Percentiles rank a stretch among this genome's conserved stretches.
Evolutionary conservation across 2,888 invertebrate genomes (phyloP).

Genomic region (Lasioglossum zephyrum): DNA sequence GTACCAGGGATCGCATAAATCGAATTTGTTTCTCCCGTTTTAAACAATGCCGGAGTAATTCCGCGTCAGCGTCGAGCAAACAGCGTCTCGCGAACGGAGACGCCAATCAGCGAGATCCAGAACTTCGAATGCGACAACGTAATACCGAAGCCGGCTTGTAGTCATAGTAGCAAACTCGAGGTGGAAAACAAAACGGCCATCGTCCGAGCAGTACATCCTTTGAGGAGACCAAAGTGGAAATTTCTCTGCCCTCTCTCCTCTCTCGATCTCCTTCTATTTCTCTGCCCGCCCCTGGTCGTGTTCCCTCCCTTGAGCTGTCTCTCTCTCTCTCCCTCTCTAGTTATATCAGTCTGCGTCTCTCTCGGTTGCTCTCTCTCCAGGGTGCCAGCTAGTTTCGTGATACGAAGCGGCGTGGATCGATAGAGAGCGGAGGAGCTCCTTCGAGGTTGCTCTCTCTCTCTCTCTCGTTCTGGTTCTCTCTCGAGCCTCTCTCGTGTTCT

Average conservation of each 20-base stretch:
- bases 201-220: constrained; percentile 50
- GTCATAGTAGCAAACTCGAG: constrained; percentile 24
- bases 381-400: constrained; percentile 73
- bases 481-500: constrained; percentile 20
- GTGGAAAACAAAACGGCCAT: constrained; percentile 54
- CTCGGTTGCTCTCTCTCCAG: constrained; percentile 52
- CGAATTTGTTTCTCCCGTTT: not conserved
- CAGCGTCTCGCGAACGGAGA: not conserved
- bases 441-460: constrained; percentile 52
- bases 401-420: constrained; percentile 70
- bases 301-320: constrained; percentile 11
- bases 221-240: constrained; percentile 54
- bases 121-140: not conserved
- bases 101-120: not conserved
- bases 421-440: constrained; percentile 66
- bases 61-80: not conserved
- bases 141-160: constrained; percentile 7
- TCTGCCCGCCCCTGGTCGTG: constrained; percentile 10
- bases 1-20: not conserved
- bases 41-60: not conserved
- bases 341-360: constrained; percentile 25
- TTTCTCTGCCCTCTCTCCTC: constrained; percentile 37
- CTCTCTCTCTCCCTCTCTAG: not conserved
- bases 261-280: not conserved
- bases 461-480: not conserved